Conservation (phyloP, 2,113 vertebrate species). For the Gallinago media region DNA sequence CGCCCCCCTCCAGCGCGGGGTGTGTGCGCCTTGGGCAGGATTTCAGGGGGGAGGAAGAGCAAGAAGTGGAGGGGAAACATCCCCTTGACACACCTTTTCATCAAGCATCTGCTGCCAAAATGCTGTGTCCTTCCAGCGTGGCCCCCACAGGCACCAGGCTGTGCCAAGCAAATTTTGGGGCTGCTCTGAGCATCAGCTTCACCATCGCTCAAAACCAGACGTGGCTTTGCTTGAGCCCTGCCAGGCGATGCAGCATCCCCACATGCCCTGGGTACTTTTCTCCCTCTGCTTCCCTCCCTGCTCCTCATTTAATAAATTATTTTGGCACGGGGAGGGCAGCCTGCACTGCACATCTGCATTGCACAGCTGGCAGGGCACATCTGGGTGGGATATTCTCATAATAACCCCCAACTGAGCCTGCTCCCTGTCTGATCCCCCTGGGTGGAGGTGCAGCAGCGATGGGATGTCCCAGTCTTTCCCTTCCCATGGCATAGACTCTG, state of each 20-base stretch:
- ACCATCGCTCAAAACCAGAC: rapidly evolving
- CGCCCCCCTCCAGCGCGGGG: not conserved
- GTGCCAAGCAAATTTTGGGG: not conserved
- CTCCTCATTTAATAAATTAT: rapidly evolving
- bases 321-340: not conserved
- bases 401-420: not conserved
- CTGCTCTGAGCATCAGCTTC: not conserved
- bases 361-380: not conserved
- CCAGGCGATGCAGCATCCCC: not conserved
- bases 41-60: not conserved
- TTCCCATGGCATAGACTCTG: rapidly evolving
- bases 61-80: not conserved
- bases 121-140: not conserved
- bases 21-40: too few species aligned
- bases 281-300: not conserved
- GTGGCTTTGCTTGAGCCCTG: not conserved
- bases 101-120: not conserved
- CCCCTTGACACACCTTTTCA: not conserved
- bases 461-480: not conserved
- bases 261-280: not conserved
- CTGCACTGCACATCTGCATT: not conserved
- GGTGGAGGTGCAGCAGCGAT: not conserved
- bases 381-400: not conserved
- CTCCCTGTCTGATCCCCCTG: not conserved
- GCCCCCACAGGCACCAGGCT: not conserved